phyloP scores from a whole-genome alignment of 2,888 invertebrate species.

The Panopea generosa region DNA sequence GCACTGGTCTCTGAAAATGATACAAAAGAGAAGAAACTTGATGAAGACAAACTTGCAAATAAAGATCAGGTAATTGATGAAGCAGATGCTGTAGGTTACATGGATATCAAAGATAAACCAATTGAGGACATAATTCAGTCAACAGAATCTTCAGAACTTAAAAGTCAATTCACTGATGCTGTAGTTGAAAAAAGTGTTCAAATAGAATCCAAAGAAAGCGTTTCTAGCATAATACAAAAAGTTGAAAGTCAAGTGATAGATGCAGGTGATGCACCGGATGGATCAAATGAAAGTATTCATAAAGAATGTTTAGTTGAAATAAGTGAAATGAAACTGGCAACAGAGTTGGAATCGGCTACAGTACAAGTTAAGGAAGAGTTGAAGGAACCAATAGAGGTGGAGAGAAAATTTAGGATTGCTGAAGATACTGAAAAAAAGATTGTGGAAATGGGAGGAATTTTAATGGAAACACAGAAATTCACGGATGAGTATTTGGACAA shows the following conservation, averaged over 20 bases:
- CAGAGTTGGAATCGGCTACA: not conserved
- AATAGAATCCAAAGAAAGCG: not conserved
- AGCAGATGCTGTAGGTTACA: conserved; percentile 41
- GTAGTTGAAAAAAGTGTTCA: not conserved
- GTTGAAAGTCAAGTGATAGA: conserved; percentile 23
- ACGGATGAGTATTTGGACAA: conserved; percentile 79
- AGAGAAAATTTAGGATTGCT: conserved; percentile 75
- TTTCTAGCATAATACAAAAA: not conserved
- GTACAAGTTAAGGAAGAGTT: conserved; percentile 12
- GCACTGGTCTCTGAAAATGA: not conserved
- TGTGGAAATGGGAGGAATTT: conserved; percentile 71
- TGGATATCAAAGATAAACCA: conserved; percentile 40
- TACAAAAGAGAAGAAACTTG: not conserved
- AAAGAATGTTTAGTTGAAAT: conserved; percentile 11
- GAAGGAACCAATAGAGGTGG: conserved; percentile 69
- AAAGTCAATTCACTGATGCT: conserved; percentile 1
- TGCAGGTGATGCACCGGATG: conserved; percentile 10
- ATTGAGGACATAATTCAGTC: conserved; percentile 13
- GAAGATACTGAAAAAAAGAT: conserved; percentile 69
- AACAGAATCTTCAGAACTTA: conserved; percentile 21
- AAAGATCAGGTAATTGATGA: conserved; percentile 16
- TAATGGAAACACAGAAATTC: conserved; percentile 68
- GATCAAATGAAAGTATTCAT: not conserved
- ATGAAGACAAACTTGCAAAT: not conserved
- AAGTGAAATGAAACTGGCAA: not conserved